A percentile compares a stretch with the other conserved stretches of the same genome.
Conservation (phyloP, 2,113 vertebrate species). For the Saguinus imperator region DNA sequence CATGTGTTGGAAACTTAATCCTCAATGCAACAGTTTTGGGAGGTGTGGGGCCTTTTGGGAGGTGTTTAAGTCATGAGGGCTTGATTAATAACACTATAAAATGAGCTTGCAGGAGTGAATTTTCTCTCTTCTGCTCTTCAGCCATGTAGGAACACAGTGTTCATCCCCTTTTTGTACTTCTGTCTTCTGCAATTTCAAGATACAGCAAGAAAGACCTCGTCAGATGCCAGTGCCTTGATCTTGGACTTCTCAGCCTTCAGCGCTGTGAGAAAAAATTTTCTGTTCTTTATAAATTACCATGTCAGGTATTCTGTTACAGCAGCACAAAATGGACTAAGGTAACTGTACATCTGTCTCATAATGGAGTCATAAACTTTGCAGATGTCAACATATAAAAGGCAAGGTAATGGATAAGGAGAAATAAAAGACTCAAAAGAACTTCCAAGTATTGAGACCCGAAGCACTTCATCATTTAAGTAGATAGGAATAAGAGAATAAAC, state of each 20-base stretch:
- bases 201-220: neutral
- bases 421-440: slow-evolving; percentile 5
- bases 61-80: neutral
- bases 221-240: neutral
- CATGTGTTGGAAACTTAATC: neutral
- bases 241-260: neutral
- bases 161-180: neutral
- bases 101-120: neutral
- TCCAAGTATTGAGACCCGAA: neutral
- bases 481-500: neutral
- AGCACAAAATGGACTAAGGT: neutral
- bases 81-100: neutral
- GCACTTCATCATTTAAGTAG: neutral
- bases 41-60: neutral
- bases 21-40: neutral
- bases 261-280: neutral
- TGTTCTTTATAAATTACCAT: neutral
- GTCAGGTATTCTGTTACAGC: neutral
- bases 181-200: neutral
- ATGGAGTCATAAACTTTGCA: neutral
- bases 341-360: neutral
- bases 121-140: slow-evolving; percentile 16
- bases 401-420: neutral
- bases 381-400: neutral
- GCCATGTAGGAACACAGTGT: neutral